Conservation (phyloP, 2,797 vertebrate genomes). For the Neopelma chrysocephalum region DNA sequence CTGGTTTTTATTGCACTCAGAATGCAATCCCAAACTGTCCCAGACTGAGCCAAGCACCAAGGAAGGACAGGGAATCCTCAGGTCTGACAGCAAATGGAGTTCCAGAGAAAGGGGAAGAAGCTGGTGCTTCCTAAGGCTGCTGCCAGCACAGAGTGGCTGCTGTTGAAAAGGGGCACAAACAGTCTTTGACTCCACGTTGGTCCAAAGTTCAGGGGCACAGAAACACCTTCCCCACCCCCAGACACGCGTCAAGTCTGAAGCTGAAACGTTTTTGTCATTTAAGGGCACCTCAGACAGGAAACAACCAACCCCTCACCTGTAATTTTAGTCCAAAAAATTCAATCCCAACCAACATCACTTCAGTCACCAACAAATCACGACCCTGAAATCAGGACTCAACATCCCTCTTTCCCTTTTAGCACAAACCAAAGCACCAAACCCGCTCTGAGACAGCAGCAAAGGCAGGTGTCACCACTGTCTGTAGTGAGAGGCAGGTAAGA, state of each 20-base stretch:
- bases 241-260: neutral
- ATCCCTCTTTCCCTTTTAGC: neutral
- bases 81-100: neutral
- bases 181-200: neutral
- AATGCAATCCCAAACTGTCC: neutral
- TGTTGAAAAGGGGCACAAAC: neutral
- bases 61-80: neutral
- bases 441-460: neutral
- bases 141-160: neutral
- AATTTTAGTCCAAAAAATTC: neutral
- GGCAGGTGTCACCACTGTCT: neutral
- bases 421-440: neutral
- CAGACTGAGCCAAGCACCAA: neutral
- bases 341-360: accelerated
- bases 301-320: neutral
- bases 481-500: neutral
- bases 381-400: neutral
- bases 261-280: neutral
- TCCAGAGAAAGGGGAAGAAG: neutral
- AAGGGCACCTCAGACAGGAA: neutral
- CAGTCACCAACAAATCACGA: neutral
- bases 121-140: neutral
- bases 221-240: neutral
- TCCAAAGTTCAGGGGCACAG: constrained; percentile 33
- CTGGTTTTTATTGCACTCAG: neutral